Conservation (phyloP, 2,888 invertebrate genomes). For the Phania funesta region DNA sequence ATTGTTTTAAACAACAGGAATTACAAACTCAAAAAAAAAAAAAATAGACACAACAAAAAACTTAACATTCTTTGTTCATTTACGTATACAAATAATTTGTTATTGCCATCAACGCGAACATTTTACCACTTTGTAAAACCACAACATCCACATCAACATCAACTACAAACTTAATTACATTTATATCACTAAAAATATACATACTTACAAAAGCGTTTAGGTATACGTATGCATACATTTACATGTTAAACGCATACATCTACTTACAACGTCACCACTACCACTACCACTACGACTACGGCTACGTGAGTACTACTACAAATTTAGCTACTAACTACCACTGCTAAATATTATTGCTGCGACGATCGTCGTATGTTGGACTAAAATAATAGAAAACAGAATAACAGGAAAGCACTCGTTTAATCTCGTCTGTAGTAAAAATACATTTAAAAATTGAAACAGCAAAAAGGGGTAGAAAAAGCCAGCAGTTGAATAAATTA, state of each 20-base stretch:
- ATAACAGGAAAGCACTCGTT: conserved; percentile 37
- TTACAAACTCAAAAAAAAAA: conserved; percentile 51
- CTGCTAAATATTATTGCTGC: conserved; percentile 43
- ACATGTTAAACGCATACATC: conserved; percentile 50
- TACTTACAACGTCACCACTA: conserved; percentile 20
- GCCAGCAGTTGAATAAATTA: conserved; percentile 41
- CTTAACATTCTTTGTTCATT: conserved; percentile 41
- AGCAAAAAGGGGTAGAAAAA: conserved; percentile 16
- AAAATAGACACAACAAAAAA: conserved; percentile 46
- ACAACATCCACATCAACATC: conserved; percentile 60
- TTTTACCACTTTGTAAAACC: conserved; percentile 65
- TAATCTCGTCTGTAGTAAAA: conserved; percentile 37
- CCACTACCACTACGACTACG: conserved; percentile 7
- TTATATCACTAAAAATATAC: neutral
- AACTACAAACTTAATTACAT: neutral
- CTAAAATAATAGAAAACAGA: conserved; percentile 19
- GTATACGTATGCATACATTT: conserved; percentile 48
- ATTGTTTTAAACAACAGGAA: conserved; percentile 57
- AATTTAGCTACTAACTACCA: conserved; percentile 45
- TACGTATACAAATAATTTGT: conserved; percentile 60
- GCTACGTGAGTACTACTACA: conserved; percentile 19
- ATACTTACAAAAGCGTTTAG: conserved; percentile 9
- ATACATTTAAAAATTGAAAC: conserved; percentile 4
- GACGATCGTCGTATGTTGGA: conserved; percentile 24
- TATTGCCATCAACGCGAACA: conserved; percentile 65